These are phyloP conservation scores for Ceratosolen fusciceps DNA, from an alignment of 1,140 invertebrate genomes.

Conservation along the genomic window DNA sequence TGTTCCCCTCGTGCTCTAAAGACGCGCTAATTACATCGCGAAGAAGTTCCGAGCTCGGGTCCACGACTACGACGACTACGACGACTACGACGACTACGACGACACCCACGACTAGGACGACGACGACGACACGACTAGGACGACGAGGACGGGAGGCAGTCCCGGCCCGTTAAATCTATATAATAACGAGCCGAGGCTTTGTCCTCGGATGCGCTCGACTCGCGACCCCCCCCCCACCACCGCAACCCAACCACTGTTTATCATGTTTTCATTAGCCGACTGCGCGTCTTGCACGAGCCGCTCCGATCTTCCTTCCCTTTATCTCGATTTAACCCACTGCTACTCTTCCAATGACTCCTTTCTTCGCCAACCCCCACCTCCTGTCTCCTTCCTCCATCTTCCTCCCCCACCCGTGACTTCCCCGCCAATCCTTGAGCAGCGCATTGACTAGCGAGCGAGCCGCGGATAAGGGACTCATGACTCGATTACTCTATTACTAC, in stretches of 20 bases:
- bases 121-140: slow-evolving; percentile 26
- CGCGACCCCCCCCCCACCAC: slow-evolving; percentile 51
- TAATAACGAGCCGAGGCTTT: slow-evolving; percentile 38
- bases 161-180: background rate
- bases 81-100: no score
- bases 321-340: background rate
- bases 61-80: no score
- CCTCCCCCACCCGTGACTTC: background rate
- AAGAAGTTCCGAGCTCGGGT: slow-evolving; percentile 57
- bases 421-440: no score
- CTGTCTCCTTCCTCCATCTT: background rate
- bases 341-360: background rate
- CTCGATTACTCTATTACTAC: no score
- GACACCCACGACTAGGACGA: no score
- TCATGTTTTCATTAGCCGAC: slow-evolving; percentile 33
- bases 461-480: no score
- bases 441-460: no score
- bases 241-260: slow-evolving; percentile 48
- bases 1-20: slow-evolving; percentile 60
- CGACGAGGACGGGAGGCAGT: slow-evolving; percentile 44
- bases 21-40: slow-evolving; percentile 67
- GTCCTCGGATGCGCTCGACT: slow-evolving; percentile 57
- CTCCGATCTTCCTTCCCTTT: background rate
- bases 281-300: slow-evolving; percentile 13
- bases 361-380: background rate